Evolutionary conservation across 1,140 invertebrate species (phyloP).

Genomic region (Muscidifurax raptorellus): DNA sequence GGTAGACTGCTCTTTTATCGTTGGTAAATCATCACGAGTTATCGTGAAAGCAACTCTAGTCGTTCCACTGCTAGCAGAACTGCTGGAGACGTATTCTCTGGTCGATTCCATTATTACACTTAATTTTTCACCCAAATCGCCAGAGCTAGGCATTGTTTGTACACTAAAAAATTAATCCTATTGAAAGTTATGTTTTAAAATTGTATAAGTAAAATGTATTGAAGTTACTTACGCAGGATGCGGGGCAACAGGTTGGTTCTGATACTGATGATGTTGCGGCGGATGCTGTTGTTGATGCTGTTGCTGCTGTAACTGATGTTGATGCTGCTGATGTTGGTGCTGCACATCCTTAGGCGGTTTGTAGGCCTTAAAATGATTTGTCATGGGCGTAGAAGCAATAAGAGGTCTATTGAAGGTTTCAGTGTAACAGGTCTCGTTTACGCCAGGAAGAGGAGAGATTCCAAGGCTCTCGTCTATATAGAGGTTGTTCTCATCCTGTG

Average conservation of each 20-base stretch:
- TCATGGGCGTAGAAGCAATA: constrained; percentile 68
- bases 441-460: constrained; percentile 60
- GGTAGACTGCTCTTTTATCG: constrained; percentile 64
- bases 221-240: constrained; percentile 23
- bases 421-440: constrained; percentile 67
- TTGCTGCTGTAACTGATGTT: constrained; percentile 16
- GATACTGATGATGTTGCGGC: constrained; percentile 31
- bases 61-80: constrained; percentile 62
- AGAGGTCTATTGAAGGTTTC: constrained; percentile 65
- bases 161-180: constrained; percentile 47
- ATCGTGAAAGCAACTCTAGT: constrained; percentile 64
- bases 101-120: constrained; percentile 70
- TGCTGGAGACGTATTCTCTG: constrained; percentile 69
- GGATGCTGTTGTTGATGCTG: constrained; percentile 26
- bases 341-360: constrained; percentile 53
- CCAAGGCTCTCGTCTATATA: constrained; percentile 69
- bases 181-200: not conserved
- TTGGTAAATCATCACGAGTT: constrained; percentile 64
- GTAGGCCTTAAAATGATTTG: constrained; percentile 66
- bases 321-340: constrained; percentile 31
- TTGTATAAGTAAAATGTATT: not conserved
- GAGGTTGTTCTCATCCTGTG: constrained; percentile 61
- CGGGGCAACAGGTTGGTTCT: constrained; percentile 33
- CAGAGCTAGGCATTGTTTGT: constrained; percentile 44
- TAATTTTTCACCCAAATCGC: constrained; percentile 66